A percentile compares a stretch with the other conserved stretches of the same genome.
Conservation (phyloP, 2,888 invertebrate species). For the Brachylomia viminalis region DNA sequence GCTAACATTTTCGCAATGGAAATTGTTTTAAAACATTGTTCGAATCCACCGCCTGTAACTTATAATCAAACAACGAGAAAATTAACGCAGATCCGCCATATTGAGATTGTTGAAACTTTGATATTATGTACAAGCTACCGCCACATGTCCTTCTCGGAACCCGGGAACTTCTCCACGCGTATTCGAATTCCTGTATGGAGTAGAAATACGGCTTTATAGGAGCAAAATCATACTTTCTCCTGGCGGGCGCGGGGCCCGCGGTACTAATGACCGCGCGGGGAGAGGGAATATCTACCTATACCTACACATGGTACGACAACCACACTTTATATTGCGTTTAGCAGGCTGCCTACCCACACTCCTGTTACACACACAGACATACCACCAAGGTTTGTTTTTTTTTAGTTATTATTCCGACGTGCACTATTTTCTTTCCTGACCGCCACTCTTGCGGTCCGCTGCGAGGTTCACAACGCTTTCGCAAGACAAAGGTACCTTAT, state of each 20-base stretch:
- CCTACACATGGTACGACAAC: slow-evolving; percentile 87
- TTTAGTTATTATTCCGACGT: slow-evolving; percentile 86
- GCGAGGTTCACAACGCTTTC: slow-evolving; percentile 66
- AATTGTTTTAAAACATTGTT: slow-evolving; percentile 55
- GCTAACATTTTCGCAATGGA: slow-evolving; percentile 25
- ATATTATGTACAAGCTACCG: slow-evolving; percentile 87
- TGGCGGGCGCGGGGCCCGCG: slow-evolving; percentile 83
- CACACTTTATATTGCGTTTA: slow-evolving; percentile 90
- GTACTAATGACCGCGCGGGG: slow-evolving; percentile 91
- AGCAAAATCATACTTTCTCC: slow-evolving; percentile 91
- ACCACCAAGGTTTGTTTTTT: slow-evolving; percentile 82
- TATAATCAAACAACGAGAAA: slow-evolving; percentile 73
- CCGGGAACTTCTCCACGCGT: slow-evolving; percentile 87
- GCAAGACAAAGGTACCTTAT: slow-evolving; percentile 66
- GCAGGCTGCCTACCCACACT: slow-evolving; percentile 88
- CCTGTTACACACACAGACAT: slow-evolving; percentile 80
- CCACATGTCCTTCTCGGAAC: slow-evolving; percentile 88
- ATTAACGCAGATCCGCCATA: slow-evolving; percentile 82
- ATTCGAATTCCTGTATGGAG: slow-evolving; percentile 90
- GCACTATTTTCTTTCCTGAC: slow-evolving; percentile 87
- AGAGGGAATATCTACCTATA: slow-evolving; percentile 83
- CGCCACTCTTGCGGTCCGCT: slow-evolving; percentile 74
- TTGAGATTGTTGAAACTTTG: slow-evolving; percentile 88
- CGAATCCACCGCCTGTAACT: slow-evolving; percentile 53
- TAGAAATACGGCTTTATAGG: slow-evolving; percentile 91